Conservation (phyloP, 2,888 invertebrate genomes). For the Hirtodrosophila trivittata region DNA sequence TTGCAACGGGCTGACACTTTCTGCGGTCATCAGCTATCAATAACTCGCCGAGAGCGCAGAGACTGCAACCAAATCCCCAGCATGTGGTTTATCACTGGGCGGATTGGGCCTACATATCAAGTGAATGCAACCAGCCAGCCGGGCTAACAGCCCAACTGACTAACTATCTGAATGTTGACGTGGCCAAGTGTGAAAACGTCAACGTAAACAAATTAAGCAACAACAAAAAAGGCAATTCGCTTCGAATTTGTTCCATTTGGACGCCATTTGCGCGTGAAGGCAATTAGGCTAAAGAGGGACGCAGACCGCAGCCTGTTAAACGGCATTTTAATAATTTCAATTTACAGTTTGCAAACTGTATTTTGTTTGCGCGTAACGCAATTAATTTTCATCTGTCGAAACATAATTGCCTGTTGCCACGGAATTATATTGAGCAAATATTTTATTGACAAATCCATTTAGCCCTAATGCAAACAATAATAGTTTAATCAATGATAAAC, state of each 20-base stretch:
- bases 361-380: constrained; percentile 39
- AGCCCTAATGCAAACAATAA: constrained; percentile 58
- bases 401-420: constrained; percentile 23
- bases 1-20: constrained; percentile 52
- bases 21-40: constrained; percentile 71
- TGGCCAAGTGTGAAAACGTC: constrained; percentile 6
- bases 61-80: constrained; percentile 63
- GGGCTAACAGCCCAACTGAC: not conserved
- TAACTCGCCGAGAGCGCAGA: constrained; percentile 40
- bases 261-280: constrained; percentile 5
- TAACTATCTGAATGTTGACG: not conserved
- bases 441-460: constrained; percentile 67
- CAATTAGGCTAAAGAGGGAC: constrained; percentile 34
- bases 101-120: not conserved
- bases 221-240: not conserved
- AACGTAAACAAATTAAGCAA: constrained; percentile 7
- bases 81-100: constrained; percentile 57
- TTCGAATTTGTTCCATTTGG: constrained; percentile 8
- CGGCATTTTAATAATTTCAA: constrained; percentile 43
- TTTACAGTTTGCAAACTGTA: constrained; percentile 39
- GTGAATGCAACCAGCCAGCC: not conserved
- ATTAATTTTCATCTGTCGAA: constrained; percentile 49
- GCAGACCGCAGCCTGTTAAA: constrained; percentile 20
- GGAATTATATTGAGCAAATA: constrained; percentile 48
- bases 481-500: constrained; percentile 16